Evolutionary conservation across 2,797 vertebrate species (phyloP), one percentile per base, ranked within the genome.

Genomic region (Squalus acanthias): DNA sequence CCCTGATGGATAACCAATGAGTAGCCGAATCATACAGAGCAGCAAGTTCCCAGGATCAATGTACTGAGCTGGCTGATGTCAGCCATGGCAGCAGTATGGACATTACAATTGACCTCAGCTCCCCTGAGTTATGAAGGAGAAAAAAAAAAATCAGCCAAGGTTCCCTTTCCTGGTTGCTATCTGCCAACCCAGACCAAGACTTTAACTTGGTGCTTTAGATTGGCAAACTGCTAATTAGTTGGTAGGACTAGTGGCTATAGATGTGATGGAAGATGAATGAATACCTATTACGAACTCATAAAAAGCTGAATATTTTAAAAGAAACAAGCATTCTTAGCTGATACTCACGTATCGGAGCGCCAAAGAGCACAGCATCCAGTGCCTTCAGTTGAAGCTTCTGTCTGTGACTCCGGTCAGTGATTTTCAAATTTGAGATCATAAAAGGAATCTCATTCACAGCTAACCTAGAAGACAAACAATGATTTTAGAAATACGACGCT

Each of bases 381-480:
- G 99, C 99, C 98, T 99, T 99, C 50, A 99, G 98, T 96, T 99
- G 99, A 96, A 99, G 98, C 93, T 99, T 99, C 96, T 99, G 99
- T 97, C 99, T 99, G 96, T 99, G 99, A 97, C 99, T 99, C 97
- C 99, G 99, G 97, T 99, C 99, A 97, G 98, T 98, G 97, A 99
- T 99, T 98, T 99, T 99, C 96, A 99, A 97, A 96, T 99, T 99
- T 97, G 98, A 98, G 60, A 98, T 99, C 98, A 99, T 99, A 97
- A 99, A 99, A 9, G 98, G 98, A 96, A 98, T 98, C 97, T 99
- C 99, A 97, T 99, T 99, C 79, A 99, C 99, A 96, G 99, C 99
- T 98, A 99, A 98, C 98, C 99, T 99, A 98, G 96, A 98, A 97
- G 1, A 93, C 9, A 76, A 91, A 97, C 94, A 69, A n/a, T 29